Evolutionary conservation across 1,140 invertebrate species (phyloP), one percentile per base, ranked within the genome.

Genomic region (Heliconius himera): DNA sequence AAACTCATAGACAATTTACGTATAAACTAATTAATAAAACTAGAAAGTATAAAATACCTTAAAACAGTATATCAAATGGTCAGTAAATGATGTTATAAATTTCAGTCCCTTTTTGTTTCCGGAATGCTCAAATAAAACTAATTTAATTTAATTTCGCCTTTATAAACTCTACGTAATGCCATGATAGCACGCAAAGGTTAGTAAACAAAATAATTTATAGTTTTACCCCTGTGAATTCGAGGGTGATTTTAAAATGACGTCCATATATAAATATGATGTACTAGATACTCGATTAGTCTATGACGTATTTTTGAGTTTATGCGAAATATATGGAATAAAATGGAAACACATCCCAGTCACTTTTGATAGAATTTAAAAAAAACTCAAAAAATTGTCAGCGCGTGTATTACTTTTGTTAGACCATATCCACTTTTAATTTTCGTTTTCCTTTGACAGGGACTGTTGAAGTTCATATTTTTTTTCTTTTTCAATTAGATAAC

Each of bases 121-220:
- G 71, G 76, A 78, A 73, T 54, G 51, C 70, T 41, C 36, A 78
- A 49, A 73, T 78, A 70, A 78, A 73, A 78, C 70, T 78, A 72
- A 78, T 78, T 78, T 73, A 78, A 73, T 78, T 78, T 73, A 78
- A 73, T 78, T 56, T 78, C 22, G 51, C 71, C 51, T 78, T 78
- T 78, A 73, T 73, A 73, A 66, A 66, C 26, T 78, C 73, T 60
- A 36, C 76, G 76, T 78, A 73, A 77, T 77, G 49, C 33, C 51
- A 51, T 73, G 70, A 78, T 73, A 46, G 51, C 76, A 78, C 76
- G 76, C 76, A 33, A 78, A 46, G 46, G 54, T 60, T 78, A 78
- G 71, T 36, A 60, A 29, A 49, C 71, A 70, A 72, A 78, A 78
- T 78, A 73, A 73, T 78, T 73, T 78, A 78, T 78, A 1, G 60